Percentiles rank a stretch among this genome's conserved stretches.
These are phyloP conservation scores for Toxotes jaculatrix DNA, from an alignment of 2,113 vertebrate genomes.

Conservation along the genomic window DNA sequence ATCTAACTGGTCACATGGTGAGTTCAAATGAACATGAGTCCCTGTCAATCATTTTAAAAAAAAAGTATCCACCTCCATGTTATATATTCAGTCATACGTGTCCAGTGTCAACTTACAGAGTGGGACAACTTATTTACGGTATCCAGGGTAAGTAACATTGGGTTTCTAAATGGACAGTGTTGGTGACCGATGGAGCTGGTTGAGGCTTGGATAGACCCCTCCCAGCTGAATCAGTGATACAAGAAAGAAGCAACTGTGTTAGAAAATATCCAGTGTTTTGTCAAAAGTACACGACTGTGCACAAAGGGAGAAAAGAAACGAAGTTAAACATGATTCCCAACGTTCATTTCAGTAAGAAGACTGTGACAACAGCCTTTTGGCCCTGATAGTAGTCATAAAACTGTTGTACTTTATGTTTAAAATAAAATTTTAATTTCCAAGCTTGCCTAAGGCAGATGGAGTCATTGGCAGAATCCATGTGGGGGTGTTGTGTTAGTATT, in stretches of 20 bases:
- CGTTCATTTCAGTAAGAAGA: not conserved
- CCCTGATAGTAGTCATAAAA: too few relatives aligned
- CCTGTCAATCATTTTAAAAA: too few relatives aligned
- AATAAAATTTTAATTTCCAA: not conserved
- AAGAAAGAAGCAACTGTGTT: not conserved
- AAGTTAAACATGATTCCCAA: not conserved
- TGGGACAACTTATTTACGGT: not conserved
- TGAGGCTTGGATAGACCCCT: not conserved
- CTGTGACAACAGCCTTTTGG: not conserved
- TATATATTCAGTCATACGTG: not conserved
- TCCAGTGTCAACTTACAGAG: not conserved
- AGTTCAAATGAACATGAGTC: too few relatives aligned
- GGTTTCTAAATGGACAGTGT: not conserved
- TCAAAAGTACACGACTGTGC: not conserved
- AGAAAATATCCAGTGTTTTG: not conserved
- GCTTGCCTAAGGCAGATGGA: not conserved
- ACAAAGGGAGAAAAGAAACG: not conserved
- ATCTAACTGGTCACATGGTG: too few relatives aligned
- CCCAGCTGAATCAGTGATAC: not conserved
- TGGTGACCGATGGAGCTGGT: not conserved
- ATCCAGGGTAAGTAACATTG: not conserved
- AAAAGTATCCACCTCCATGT: not conserved
- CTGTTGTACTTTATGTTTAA: not conserved
- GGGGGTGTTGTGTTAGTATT: constrained; percentile 25
- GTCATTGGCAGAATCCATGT: constrained; percentile 10